Conservation (phyloP, 1,140 invertebrate genomes). For the Bombus superbus region DNA sequence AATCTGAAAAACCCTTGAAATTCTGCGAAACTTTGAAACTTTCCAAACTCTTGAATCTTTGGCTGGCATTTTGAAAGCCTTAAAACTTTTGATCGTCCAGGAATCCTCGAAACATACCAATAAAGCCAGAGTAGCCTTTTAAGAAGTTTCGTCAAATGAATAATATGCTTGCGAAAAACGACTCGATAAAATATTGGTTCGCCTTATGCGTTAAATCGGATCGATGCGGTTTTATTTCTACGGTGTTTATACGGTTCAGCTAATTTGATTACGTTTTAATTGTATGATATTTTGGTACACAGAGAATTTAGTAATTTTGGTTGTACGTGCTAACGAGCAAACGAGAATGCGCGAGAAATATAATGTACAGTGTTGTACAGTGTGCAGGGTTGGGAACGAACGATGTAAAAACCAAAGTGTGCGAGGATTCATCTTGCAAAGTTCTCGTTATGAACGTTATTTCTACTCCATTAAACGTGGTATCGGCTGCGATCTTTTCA, state of each 20-base stretch:
- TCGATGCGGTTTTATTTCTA: background rate
- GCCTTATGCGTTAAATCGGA: background rate
- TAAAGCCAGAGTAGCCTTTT: background rate
- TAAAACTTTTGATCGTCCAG: background rate
- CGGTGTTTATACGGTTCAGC: background rate
- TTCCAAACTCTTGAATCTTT: constrained; percentile 3
- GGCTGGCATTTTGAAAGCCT: background rate
- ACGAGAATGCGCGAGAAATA: background rate
- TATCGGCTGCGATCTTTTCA: constrained; percentile 43
- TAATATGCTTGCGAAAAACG: background rate
- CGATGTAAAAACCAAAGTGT: constrained; percentile 27
- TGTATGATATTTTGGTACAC: background rate
- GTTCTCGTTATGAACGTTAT: constrained; percentile 10
- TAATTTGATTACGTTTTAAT: background rate
- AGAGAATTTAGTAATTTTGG: background rate
- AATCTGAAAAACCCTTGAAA: background rate
- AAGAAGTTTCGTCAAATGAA: background rate
- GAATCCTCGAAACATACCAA: constrained; percentile 4
- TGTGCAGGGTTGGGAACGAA: background rate
- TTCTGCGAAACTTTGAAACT: constrained; percentile 22
- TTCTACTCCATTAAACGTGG: constrained; percentile 36
- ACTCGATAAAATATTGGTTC: background rate
- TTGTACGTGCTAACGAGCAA: background rate
- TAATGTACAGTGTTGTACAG: background rate
- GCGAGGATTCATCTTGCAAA: constrained; percentile 29